Percentiles rank a stretch among this genome's conserved stretches.
Conservation (phyloP, 2,797 vertebrate species). For the Simalia tracyae region DNA sequence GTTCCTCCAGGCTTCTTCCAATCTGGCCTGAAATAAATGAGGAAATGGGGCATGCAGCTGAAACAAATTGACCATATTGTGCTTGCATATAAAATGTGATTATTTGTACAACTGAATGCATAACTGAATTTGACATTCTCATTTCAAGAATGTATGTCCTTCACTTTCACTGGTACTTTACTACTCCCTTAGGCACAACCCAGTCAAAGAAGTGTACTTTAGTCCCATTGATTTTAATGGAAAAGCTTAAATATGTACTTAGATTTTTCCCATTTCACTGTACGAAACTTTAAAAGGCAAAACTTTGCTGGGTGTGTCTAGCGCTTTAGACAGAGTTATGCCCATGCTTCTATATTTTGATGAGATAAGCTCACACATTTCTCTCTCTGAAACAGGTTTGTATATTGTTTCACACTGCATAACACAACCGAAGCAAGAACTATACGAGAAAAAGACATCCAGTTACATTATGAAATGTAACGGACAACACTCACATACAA, state of each 20-base stretch:
- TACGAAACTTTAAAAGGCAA: background rate
- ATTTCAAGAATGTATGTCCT: conserved; percentile 10
- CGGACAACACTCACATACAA: background rate
- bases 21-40: background rate
- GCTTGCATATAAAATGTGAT: conserved; percentile 18
- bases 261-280: background rate
- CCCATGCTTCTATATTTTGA: background rate
- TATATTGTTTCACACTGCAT: background rate
- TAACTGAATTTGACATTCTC: conserved; percentile 20
- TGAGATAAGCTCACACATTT: background rate
- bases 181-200: background rate
- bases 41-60: background rate
- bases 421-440: background rate
- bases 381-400: background rate
- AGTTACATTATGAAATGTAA: background rate
- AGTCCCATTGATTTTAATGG: background rate
- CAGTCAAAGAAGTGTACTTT: background rate
- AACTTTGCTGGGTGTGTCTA: background rate
- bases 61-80: conserved; percentile 16
- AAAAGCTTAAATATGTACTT: background rate
- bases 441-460: background rate
- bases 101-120: conserved; percentile 14
- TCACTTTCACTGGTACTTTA: background rate
- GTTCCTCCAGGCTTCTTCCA: background rate
- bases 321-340: background rate